Base-by-base conservation (phyloP, 2,888 invertebrate species). In the Ecdyonurus torrentis region DNA sequence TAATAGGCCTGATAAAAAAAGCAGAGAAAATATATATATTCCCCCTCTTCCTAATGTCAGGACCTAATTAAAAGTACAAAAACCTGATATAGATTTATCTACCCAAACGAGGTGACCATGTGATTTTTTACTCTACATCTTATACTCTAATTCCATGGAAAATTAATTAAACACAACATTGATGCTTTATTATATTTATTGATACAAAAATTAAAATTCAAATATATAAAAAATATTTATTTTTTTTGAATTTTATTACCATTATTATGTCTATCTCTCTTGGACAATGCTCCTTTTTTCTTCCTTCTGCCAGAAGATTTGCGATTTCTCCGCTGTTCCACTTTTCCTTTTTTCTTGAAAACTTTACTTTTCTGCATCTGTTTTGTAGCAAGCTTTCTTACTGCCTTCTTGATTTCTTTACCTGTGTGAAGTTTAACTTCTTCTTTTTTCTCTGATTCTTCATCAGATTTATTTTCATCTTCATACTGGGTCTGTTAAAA, bases 291-390 rank as follows among this genome's bases (percentile, higher is more conserved):
- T 64, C 58, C 65, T 64, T 63, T 74, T 65, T 75, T 76, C 67
- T 76, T 72, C 52, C 76, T 75, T 68, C 74, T 72, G n/a, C n/a
- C n/a, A 0, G 84, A 79, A 71, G 84, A 83, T 72, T 87, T 89
- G 68, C 80, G 84, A 71, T 88, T 87, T 67, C 83, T 83, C 61
- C 79, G 76, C 66, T 82, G 80, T 65, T 89, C 87, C 24, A 88
- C 70, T 72, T 83, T 84, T 68, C 83, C 84, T 70, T 90, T 89
- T 74, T 81, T 81, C 76, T 87, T 84, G 70, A 86, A 89, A 0
- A 82, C 81, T 78, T 86, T 89, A 70, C 87, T 90, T 67, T 86
- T 86, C 70, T 87, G 83, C 19, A 89, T 79, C 71, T 84, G 83
- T 69, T 85, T 85, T 0, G 85, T 79, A 0, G 88, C 86, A 71